A percentile compares a stretch with the other conserved stretches of the same genome.
phyloP scores from a whole-genome alignment of 2,888 invertebrate species.

The Sericinus montela region DNA sequence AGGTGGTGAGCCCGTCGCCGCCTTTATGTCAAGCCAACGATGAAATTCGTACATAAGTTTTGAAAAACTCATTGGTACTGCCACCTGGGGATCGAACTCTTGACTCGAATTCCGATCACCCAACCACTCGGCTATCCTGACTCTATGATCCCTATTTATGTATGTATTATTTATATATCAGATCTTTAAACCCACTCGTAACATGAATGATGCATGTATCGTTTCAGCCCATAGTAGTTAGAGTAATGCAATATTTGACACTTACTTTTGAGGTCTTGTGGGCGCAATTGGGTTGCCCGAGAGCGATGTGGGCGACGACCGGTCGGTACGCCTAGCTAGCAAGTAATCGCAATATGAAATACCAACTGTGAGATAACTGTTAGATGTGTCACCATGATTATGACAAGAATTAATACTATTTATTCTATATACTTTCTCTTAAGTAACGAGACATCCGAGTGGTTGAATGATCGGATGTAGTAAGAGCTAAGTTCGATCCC shows the following conservation, averaged over 20 bases:
- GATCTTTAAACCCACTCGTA: neutral
- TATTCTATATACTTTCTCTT: neutral
- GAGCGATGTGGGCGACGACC: conserved; percentile 30
- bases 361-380: neutral
- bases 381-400: conserved; percentile 3
- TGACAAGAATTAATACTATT: neutral
- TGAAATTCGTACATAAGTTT: too few relatives aligned
- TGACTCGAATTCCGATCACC: too few relatives aligned
- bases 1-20: too few relatives aligned
- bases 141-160: too few relatives aligned
- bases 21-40: too few relatives aligned
- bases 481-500: too few relatives aligned
- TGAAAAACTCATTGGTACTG: too few relatives aligned
- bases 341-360: neutral
- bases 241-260: conserved; percentile 22
- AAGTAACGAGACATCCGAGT: too few relatives aligned
- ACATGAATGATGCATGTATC: neutral
- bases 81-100: too few relatives aligned
- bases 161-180: too few relatives aligned
- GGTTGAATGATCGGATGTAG: too few relatives aligned
- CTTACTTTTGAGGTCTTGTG: conserved; percentile 27
- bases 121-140: too few relatives aligned
- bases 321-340: conserved; percentile 26
- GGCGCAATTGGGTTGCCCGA: conserved; percentile 33
- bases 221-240: neutral